phyloP scores from a whole-genome alignment of 2,113 vertebrate species.

The Nettapus auritus region DNA sequence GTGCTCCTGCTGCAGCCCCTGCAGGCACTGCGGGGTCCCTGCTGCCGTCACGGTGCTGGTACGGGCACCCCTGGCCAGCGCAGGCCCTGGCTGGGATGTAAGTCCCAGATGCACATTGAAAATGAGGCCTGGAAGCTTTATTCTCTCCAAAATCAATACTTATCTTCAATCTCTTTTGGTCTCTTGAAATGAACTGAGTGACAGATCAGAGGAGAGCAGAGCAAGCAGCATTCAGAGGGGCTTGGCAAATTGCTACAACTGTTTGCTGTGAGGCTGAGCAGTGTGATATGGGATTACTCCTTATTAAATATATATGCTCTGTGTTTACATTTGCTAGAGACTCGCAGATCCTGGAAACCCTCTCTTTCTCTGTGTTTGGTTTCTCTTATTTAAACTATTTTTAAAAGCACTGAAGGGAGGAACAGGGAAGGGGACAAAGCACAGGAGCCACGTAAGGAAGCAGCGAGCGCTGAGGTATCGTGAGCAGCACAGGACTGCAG shows the following conservation, averaged over 20 bases:
- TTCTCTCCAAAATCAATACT: not conserved
- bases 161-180: not conserved
- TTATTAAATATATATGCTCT: conserved; percentile 9
- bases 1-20: not conserved
- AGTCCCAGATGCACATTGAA: not conserved
- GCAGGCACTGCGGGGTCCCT: not conserved
- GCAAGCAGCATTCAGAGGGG: not conserved
- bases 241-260: not conserved
- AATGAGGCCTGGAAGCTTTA: not conserved
- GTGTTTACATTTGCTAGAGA: not conserved
- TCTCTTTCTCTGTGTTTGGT: not conserved
- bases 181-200: not conserved
- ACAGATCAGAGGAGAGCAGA: not conserved
- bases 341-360: not conserved
- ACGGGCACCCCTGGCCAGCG: not conserved
- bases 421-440: not conserved
- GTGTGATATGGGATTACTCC: not conserved
- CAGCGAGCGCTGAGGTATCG: not conserved
- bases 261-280: not conserved
- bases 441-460: not conserved
- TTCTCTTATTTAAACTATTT: not conserved
- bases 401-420: not conserved
- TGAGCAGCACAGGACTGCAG: not conserved
- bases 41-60: fast-evolving
- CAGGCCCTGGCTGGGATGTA: not conserved